phyloP scores from a whole-genome alignment of 2,113 vertebrate genomes.

The Eptatretus burgeri region DNA sequence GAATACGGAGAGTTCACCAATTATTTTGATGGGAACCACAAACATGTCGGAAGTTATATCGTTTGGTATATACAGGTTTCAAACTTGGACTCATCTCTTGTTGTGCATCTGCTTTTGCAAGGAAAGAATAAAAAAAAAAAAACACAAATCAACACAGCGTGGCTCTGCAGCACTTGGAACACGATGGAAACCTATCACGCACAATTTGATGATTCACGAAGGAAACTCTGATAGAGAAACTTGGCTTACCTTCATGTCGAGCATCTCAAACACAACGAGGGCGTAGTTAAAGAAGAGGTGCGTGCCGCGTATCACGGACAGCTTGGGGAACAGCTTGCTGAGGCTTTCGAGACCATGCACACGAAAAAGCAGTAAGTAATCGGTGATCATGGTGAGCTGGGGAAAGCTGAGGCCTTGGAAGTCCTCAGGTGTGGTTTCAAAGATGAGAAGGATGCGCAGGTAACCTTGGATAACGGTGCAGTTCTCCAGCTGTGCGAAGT shows the following conservation, averaged over 20 bases:
- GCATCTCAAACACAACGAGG: conserved; percentile 94
- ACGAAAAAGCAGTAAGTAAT: conserved; percentile 74
- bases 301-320: conserved; percentile 70
- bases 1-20: too few relatives aligned
- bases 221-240: too few relatives aligned
- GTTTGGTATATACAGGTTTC: too few relatives aligned
- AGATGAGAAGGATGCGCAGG: conserved; percentile 81
- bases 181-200: too few relatives aligned
- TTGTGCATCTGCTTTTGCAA: too few relatives aligned
- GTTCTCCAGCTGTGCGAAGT: conserved; percentile 64
- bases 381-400: conserved; percentile 69
- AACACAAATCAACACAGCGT: too few relatives aligned
- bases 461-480: conserved; percentile 87
- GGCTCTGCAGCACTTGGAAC: too few relatives aligned
- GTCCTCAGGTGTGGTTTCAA: conserved; percentile 36
- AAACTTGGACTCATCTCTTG: too few relatives aligned
- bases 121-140: too few relatives aligned
- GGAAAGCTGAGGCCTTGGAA: conserved; percentile 68
- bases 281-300: conserved; percentile 89
- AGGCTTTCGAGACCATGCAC: conserved; percentile 77
- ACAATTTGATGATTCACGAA: too few relatives aligned
- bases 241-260: conserved; percentile 30
- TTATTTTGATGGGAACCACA: too few relatives aligned
- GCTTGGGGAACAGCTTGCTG: conserved; percentile 73
- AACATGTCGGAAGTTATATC: too few relatives aligned